These are phyloP conservation scores for Scrobipalpa atriplicella DNA, from an alignment of 2,888 invertebrate species.

Conservation along the genomic window DNA sequence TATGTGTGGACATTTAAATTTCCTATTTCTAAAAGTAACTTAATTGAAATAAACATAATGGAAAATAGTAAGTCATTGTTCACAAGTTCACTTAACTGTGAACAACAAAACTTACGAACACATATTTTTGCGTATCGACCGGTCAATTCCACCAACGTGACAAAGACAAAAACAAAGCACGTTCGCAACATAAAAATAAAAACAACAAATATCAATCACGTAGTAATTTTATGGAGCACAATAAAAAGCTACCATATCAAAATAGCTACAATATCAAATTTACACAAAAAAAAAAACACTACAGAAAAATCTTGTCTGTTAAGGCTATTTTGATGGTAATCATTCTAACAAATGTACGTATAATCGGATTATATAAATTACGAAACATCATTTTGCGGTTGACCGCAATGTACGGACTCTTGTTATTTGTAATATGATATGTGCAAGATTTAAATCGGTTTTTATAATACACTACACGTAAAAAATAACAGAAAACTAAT, in stretches of 20 bases:
- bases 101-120: background rate
- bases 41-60: no score
- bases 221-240: background rate
- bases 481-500: background rate
- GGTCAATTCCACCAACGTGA: background rate
- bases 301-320: background rate
- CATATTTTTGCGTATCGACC: background rate
- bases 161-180: background rate
- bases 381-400: slow-evolving; percentile 30
- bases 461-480: background rate
- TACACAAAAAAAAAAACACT: no score
- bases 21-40: no score
- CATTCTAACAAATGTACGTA: slow-evolving; percentile 7
- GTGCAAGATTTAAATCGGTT: no score
- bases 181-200: background rate
- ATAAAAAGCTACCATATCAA: background rate
- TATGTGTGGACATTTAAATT: no score
- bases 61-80: background rate
- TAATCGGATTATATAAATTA: slow-evolving; percentile 25
- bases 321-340: background rate
- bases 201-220: background rate
- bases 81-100: background rate
- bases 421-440: slow-evolving; percentile 26
- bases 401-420: slow-evolving; percentile 28
- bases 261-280: no score